Evolutionary conservation across 2,888 invertebrate species (phyloP).

Genomic region (Cephus nigrinus): DNA sequence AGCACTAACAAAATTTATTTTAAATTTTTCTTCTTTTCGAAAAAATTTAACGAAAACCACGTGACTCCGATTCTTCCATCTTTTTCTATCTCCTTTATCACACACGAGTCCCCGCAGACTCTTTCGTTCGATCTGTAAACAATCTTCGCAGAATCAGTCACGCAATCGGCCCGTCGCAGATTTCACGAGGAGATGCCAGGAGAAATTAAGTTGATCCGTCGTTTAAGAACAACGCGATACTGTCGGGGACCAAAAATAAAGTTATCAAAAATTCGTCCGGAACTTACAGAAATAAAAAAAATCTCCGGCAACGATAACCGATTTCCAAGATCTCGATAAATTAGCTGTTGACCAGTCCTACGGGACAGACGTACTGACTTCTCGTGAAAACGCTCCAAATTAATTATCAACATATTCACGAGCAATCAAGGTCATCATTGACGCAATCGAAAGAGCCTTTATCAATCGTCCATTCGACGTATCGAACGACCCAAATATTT

Average conservation of each 20-base stretch:
- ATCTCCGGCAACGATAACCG: not conserved
- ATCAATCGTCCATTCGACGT: not conserved
- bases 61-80: not conserved
- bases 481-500: not conserved
- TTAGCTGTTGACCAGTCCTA: slow-evolving; percentile 47
- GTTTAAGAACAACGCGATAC: too few species aligned
- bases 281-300: not conserved
- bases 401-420: slow-evolving; percentile 49
- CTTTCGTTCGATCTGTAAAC: not conserved
- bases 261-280: too few species aligned
- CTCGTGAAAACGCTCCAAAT: slow-evolving; percentile 39
- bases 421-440: slow-evolving; percentile 42
- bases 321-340: slow-evolving; percentile 40
- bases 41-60: too few species aligned
- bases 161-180: too few species aligned
- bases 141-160: not conserved
- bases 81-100: not conserved
- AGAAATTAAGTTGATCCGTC: too few species aligned
- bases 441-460: slow-evolving; percentile 30
- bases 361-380: slow-evolving; percentile 42
- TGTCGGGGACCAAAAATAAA: too few species aligned
- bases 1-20: too few species aligned
- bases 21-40: too few species aligned
- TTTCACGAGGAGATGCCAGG: too few species aligned
- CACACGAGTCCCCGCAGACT: not conserved